phyloP scores from a whole-genome alignment of 2,888 invertebrate genomes.

The Latheticus oryzae region DNA sequence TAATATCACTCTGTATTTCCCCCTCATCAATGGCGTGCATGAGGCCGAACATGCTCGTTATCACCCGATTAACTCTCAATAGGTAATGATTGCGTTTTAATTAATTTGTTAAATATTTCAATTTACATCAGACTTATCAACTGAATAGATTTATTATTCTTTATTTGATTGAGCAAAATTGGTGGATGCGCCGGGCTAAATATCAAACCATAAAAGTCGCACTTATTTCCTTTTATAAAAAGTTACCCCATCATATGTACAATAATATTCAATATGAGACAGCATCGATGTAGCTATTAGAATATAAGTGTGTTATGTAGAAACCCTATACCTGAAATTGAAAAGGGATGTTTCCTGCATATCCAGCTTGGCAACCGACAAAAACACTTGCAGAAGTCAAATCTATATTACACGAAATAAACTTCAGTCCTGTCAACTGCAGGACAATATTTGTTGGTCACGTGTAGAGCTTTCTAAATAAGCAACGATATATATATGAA shows the following conservation, averaged over 20 bases:
- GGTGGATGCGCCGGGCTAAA: no score
- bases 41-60: slow-evolving; percentile 35
- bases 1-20: no score
- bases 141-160: no score
- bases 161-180: no score
- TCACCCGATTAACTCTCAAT: slow-evolving; percentile 37
- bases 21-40: slow-evolving; percentile 38
- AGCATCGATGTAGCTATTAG: slow-evolving; percentile 39
- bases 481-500: slow-evolving; percentile 19
- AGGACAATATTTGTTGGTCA: slow-evolving; percentile 27
- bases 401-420: slow-evolving; percentile 35
- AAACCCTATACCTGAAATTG: slow-evolving; percentile 42
- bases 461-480: slow-evolving; percentile 31
- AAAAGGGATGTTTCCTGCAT: slow-evolving; percentile 35
- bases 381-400: slow-evolving; percentile 32
- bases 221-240: no score
- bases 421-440: slow-evolving; percentile 32
- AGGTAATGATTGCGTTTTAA: slow-evolving; percentile 38
- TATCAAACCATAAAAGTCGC: no score
- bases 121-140: no score
- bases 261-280: slow-evolving; percentile 35
- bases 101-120: slow-evolving; percentile 39
- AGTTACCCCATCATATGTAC: slow-evolving; percentile 34
- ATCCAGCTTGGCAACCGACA: slow-evolving; percentile 26
- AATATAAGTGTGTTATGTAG: slow-evolving; percentile 27